These are phyloP conservation scores for Phoebastria nigripes DNA, from an alignment of 2,797 vertebrate genomes.

Conservation along the genomic window DNA sequence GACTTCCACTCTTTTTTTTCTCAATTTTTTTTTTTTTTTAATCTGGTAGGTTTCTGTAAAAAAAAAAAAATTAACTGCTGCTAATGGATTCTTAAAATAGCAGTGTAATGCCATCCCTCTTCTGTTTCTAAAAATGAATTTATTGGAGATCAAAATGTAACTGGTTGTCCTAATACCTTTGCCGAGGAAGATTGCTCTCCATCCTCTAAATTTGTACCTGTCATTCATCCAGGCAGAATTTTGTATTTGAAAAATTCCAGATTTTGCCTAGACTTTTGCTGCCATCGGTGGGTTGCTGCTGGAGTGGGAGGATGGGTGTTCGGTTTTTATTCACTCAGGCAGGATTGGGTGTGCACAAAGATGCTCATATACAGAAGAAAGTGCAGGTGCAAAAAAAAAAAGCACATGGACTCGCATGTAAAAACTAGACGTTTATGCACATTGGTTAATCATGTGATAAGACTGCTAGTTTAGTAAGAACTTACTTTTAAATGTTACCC, in stretches of 20 bases:
- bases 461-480: background rate
- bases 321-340: background rate
- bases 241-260: background rate
- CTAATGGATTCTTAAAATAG: constrained; percentile 70
- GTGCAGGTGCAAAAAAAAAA: background rate
- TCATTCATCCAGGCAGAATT: background rate
- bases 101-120: constrained; percentile 45
- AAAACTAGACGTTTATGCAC: background rate
- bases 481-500: background rate
- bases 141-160: constrained; percentile 29
- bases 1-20: background rate
- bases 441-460: background rate
- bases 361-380: background rate
- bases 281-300: background rate
- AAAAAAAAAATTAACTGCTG: constrained; percentile 3
- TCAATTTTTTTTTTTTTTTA: background rate
- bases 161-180: constrained; percentile 5
- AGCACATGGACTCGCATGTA: fast-evolving
- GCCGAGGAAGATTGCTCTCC: constrained; percentile 9
- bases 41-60: constrained; percentile 26
- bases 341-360: background rate
- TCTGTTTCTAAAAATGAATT: constrained; percentile 61
- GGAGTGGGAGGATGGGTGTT: background rate
- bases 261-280: background rate
- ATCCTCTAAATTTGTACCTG: background rate